Percentiles rank a stretch among this genome's conserved stretches.
Evolutionary conservation across 2,113 vertebrate genomes (phyloP).

Genomic region (Gorsachius goisagi): DNA sequence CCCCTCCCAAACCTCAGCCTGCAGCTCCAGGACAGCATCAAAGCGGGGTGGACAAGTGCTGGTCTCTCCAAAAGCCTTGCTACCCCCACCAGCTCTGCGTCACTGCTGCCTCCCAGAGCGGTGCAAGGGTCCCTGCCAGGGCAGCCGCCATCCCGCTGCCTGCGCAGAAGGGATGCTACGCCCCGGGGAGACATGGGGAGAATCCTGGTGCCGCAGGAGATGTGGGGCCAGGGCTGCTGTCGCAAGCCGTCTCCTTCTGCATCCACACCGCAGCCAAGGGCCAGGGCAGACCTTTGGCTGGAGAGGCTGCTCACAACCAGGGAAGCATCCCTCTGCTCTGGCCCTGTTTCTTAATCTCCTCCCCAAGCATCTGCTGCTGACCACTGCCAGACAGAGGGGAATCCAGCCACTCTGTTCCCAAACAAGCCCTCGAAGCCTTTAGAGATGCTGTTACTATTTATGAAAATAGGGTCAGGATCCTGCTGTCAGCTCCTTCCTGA

Average conservation of each 20-base stretch:
- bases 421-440: neutral
- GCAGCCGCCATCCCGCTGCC: rapidly evolving
- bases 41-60: neutral
- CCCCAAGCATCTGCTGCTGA: slow-evolving; percentile 5
- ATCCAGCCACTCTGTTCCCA: neutral
- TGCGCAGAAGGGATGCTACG: rapidly evolving
- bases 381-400: neutral
- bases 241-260: neutral
- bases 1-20: neutral
- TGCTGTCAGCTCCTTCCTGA: slow-evolving; percentile 2
- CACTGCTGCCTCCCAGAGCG: neutral
- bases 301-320: neutral
- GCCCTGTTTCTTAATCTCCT: neutral
- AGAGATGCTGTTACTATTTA: slow-evolving; percentile 22
- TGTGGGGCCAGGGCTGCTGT: neutral
- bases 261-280: rapidly evolving
- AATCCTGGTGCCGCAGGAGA: neutral
- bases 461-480: slow-evolving; percentile 15
- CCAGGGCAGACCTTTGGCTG: neutral
- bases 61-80: neutral
- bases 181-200: rapidly evolving
- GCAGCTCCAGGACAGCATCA: rapidly evolving
- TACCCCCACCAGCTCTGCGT: neutral
- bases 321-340: neutral
- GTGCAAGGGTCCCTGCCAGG: neutral